These are phyloP conservation scores for Neocrepidodera transversa DNA, from an alignment of 2,888 invertebrate genomes.

Conservation along the genomic window DNA sequence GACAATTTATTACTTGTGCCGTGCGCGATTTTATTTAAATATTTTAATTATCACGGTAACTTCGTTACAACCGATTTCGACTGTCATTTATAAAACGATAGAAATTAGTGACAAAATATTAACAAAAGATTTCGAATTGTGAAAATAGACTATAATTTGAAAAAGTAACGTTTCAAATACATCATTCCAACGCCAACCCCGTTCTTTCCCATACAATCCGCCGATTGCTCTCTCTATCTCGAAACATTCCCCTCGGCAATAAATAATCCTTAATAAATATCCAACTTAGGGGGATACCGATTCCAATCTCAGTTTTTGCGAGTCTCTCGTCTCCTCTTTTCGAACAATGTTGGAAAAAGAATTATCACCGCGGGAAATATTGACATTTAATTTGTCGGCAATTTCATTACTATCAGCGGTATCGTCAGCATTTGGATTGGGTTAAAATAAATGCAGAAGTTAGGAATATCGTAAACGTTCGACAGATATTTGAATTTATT, in stretches of 20 bases:
- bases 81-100: too few species aligned
- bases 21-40: too few species aligned
- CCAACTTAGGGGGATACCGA: slow-evolving; percentile 36
- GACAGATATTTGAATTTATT: background rate
- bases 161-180: background rate
- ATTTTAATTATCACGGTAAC: too few species aligned
- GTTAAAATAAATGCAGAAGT: background rate
- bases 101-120: too few species aligned
- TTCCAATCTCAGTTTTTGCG: slow-evolving; percentile 37
- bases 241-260: slow-evolving; percentile 32
- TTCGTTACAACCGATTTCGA: too few species aligned
- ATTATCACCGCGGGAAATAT: slow-evolving; percentile 32
- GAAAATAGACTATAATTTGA: too few species aligned
- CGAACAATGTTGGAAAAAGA: slow-evolving; percentile 25
- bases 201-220: slow-evolving; percentile 13
- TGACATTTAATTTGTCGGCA: slow-evolving; percentile 25
- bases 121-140: too few species aligned
- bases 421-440: background rate
- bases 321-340: slow-evolving; percentile 25
- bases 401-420: slow-evolving; percentile 11
- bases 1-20: too few species aligned
- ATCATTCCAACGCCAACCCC: background rate
- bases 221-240: slow-evolving; percentile 21
- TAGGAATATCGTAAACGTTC: background rate
- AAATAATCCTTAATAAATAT: slow-evolving; percentile 46